A percentile compares a stretch with the other conserved stretches of the same genome.
Evolutionary conservation across 2,888 invertebrate species (phyloP).

Genomic region (Troides aeacus): DNA sequence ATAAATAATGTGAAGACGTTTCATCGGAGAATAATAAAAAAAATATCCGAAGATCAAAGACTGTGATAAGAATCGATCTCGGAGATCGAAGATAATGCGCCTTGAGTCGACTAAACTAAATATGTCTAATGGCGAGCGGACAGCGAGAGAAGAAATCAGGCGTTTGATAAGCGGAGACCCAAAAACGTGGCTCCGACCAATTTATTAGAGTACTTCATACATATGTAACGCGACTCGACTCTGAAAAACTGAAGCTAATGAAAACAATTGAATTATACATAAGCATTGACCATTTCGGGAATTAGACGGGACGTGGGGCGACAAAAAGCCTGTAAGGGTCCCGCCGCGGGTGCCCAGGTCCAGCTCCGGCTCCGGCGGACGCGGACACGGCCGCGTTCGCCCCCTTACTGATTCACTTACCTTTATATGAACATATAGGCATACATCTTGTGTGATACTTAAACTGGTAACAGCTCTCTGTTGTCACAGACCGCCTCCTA

Average conservation of each 20-base stretch:
- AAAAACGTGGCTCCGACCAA: constrained; percentile 45
- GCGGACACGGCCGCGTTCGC: constrained; percentile 11
- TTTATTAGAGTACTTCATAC: constrained; percentile 68
- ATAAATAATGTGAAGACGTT: no score
- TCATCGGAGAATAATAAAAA: no score
- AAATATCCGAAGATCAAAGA: background rate
- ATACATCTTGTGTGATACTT: no score
- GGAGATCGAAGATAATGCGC: background rate
- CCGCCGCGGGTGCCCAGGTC: constrained; percentile 8
- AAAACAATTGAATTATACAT: constrained; percentile 75
- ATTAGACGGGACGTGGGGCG: constrained; percentile 44
- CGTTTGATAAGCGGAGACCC: constrained; percentile 8
- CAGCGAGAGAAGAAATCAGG: background rate
- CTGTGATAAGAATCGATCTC: background rate
- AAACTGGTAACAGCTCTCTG: no score
- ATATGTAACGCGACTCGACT: constrained; percentile 62
- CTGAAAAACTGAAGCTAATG: constrained; percentile 68
- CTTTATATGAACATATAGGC: background rate
- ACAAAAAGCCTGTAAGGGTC: constrained; percentile 42
- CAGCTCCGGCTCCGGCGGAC: background rate
- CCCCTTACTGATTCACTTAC: constrained; percentile 4
- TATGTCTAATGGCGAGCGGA: background rate
- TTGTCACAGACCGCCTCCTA: no score
- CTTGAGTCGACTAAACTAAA: background rate
- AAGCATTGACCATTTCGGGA: constrained; percentile 62